Percentiles rank a stretch among this genome's conserved stretches.
Conservation (phyloP, 1,140 invertebrate genomes). For the Nymphalis io region DNA sequence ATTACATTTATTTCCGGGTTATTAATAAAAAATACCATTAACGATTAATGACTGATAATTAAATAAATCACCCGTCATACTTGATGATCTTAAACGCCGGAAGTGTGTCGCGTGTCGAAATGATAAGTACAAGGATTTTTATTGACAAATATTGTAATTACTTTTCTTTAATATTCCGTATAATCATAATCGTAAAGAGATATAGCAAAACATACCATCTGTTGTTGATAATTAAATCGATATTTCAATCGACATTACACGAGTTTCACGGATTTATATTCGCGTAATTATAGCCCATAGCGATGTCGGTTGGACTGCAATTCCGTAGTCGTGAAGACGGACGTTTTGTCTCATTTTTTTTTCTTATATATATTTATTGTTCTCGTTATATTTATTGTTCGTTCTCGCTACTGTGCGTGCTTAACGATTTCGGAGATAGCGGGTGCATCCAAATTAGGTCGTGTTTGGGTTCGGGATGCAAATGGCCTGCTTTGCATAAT, state of each 20-base stretch:
- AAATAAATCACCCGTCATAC: neutral
- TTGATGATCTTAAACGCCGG: neutral
- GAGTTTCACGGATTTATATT: constrained; percentile 1
- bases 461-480: constrained; percentile 68
- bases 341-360: constrained; percentile 37
- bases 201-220: neutral
- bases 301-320: constrained; percentile 6
- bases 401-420: constrained; percentile 75
- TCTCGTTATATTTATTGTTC: constrained; percentile 76
- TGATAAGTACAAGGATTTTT: neutral
- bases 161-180: neutral
- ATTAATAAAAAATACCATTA: neutral
- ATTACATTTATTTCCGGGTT: neutral
- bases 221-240: constrained; percentile 2
- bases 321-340: constrained; percentile 12
- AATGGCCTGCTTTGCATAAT: constrained; percentile 61
- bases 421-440: constrained; percentile 72
- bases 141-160: neutral
- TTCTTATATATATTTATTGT: constrained; percentile 80
- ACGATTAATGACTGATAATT: neutral
- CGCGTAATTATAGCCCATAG: constrained; percentile 5
- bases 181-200: neutral
- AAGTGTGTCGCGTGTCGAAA: neutral
- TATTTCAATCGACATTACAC: constrained; percentile 5
- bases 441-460: constrained; percentile 74